Evolutionary conservation across 2,113 vertebrate species (phyloP).

Genomic region (Melanotaenia duboulayi): DNA sequence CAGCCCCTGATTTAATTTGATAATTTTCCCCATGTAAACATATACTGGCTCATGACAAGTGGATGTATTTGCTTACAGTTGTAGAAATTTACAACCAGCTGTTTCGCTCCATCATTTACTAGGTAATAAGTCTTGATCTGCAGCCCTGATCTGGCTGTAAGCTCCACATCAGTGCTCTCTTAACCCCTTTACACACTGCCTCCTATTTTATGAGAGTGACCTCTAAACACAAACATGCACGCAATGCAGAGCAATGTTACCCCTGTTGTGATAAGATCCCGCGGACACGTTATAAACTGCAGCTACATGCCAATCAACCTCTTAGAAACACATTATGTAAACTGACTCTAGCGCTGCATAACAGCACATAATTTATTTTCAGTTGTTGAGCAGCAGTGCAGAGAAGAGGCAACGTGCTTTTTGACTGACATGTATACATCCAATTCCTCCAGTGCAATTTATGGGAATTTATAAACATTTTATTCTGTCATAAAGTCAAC

Average conservation of each 20-base stretch:
- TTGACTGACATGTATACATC: conserved; percentile 11
- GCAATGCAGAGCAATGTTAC: conserved; percentile 13
- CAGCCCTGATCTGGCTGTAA: conserved; percentile 9
- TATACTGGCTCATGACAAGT: conserved; percentile 23
- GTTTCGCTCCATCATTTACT: conserved; percentile 27
- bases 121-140: conserved; percentile 26
- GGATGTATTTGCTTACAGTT: conserved; percentile 11
- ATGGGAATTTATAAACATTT: conserved; percentile 35
- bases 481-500: conserved; percentile 29
- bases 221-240: conserved; percentile 17
- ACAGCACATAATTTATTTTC: conserved; percentile 20
- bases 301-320: neutral
- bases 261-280: conserved; percentile 34
- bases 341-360: neutral
- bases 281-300: conserved; percentile 21
- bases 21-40: neutral
- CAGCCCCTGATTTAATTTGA: neutral
- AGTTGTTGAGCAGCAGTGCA: neutral
- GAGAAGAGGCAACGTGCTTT: neutral
- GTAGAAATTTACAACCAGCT: conserved; percentile 9
- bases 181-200: conserved; percentile 15
- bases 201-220: conserved; percentile 36
- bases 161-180: conserved; percentile 24
- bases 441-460: neutral
- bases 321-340: neutral